phyloP scores from a whole-genome alignment of 2,797 vertebrate species.

The Bryconaethiops microstoma region DNA sequence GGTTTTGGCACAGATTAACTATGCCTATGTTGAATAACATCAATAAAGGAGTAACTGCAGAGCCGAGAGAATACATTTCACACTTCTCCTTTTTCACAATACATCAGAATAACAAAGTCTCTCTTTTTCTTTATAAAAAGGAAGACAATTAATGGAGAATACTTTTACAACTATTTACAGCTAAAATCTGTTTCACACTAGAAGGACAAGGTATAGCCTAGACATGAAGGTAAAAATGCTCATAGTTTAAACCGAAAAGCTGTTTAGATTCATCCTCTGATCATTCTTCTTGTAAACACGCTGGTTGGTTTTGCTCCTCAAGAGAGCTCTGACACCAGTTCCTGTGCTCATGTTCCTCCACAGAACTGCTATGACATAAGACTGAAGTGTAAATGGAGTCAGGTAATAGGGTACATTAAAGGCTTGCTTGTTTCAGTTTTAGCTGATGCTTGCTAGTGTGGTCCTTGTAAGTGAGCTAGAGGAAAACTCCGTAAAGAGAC shows the following conservation, averaged over 20 bases:
- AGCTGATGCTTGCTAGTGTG: background rate
- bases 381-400: background rate
- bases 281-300: background rate
- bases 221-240: no score
- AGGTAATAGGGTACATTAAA: no score
- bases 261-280: background rate
- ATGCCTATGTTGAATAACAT: background rate
- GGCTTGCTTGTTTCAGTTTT: no score
- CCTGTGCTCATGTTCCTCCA: background rate
- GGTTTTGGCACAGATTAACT: background rate
- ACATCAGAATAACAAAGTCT: background rate
- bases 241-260: background rate
- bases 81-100: background rate
- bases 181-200: background rate
- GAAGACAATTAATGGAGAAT: background rate
- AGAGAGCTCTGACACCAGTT: background rate
- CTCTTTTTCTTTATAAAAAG: background rate
- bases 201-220: background rate
- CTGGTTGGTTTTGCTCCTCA: background rate
- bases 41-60: background rate
- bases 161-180: background rate
- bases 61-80: no score
- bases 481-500: background rate
- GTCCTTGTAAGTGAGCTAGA: background rate
- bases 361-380: background rate